A percentile compares a stretch with the other conserved stretches of the same genome.
phyloP scores from a whole-genome alignment of 2,888 invertebrate species.

The Pherbina coryleti region DNA sequence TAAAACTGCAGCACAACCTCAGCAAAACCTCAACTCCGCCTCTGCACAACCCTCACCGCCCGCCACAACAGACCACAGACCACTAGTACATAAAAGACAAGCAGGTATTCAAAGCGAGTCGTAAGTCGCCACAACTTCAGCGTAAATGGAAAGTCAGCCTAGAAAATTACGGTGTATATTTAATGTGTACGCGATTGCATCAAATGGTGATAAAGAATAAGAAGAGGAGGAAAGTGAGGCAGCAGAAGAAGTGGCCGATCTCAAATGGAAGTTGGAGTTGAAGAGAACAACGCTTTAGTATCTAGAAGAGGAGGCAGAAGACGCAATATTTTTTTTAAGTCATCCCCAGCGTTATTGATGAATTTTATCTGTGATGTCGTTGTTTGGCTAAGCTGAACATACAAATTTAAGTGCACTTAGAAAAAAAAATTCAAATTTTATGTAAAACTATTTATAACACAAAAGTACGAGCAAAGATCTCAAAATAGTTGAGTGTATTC shows the following conservation, averaged over 20 bases:
- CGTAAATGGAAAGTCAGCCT: neutral
- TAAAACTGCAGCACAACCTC: neutral
- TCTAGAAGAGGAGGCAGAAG: neutral
- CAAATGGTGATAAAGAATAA: neutral
- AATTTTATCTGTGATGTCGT: neutral
- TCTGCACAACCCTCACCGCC: neutral
- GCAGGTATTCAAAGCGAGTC: neutral
- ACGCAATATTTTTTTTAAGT: neutral
- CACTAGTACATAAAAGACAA: neutral
- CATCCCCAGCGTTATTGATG: neutral
- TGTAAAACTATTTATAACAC: neutral
- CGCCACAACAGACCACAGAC: neutral
- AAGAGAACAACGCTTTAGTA: neutral
- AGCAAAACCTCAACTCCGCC: neutral
- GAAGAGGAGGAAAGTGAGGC: neutral
- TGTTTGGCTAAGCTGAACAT: no score
- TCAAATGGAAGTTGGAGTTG: neutral
- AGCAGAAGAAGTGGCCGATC: neutral
- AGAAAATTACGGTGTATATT: constrained; percentile 26
- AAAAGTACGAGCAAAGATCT: no score
- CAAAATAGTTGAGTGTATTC: no score
- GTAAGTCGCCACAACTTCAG: neutral
- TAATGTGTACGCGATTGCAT: constrained; percentile 17
- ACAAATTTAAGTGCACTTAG: no score
- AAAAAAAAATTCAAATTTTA: neutral